Evolutionary conservation across 1,140 invertebrate genomes (phyloP).

Genomic region (Oreohelix idahoensis): DNA sequence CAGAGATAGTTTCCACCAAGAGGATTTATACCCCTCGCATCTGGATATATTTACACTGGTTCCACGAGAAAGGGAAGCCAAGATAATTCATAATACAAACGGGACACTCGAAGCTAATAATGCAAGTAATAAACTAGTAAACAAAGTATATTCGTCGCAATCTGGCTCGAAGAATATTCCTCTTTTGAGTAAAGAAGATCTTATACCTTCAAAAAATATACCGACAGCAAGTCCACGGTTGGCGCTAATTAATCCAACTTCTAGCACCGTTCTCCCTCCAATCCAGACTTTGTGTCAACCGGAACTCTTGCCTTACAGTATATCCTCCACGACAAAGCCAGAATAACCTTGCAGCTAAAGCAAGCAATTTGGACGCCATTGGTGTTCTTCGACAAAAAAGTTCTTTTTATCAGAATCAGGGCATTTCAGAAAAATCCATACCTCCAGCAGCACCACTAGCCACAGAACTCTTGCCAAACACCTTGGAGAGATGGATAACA

Average conservation of each 20-base stretch:
- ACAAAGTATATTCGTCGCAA: too few relatives aligned
- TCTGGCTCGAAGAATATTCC: too few relatives aligned
- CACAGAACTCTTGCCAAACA: background rate
- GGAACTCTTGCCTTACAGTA: background rate
- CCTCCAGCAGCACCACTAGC: background rate
- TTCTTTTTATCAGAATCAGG: background rate
- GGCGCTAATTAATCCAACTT: background rate
- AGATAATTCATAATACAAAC: too few relatives aligned
- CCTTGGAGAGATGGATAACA: background rate
- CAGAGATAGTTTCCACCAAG: too few relatives aligned
- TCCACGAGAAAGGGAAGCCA: too few relatives aligned
- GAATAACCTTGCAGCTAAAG: background rate
- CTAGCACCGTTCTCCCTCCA: background rate
- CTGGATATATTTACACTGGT: too few relatives aligned
- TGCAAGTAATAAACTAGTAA: too few relatives aligned
- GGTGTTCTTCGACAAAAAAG: background rate
- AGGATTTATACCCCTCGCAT: too few relatives aligned
- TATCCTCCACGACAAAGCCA: background rate
- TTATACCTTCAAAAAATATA: background rate
- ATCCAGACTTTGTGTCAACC: slow-evolving; percentile 9
- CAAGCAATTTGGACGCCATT: background rate
- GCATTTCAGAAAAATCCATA: background rate
- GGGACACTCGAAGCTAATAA: too few relatives aligned
- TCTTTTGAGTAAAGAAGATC: background rate
- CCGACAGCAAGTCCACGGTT: background rate